These are phyloP conservation scores for Tetranychus cinnabarinus DNA, from an alignment of 1,140 invertebrate genomes.

Conservation along the genomic window DNA sequence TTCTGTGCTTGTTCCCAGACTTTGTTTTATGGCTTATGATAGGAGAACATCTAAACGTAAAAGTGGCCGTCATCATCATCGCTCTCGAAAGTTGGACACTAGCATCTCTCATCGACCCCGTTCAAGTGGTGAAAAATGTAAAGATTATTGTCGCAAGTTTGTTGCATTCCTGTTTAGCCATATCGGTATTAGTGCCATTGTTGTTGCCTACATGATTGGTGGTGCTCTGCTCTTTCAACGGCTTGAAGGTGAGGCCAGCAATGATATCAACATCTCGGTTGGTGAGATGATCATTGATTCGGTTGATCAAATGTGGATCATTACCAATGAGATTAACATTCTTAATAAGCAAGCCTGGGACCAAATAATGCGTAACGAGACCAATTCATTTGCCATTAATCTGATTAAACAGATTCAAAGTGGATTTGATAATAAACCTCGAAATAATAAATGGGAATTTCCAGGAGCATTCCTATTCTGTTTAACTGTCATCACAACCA, in stretches of 20 bases:
- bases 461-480: slow-evolving; percentile 81
- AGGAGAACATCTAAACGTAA: too few relatives aligned
- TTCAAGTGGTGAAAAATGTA: slow-evolving; percentile 9
- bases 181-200: slow-evolving; percentile 76
- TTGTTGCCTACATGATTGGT: slow-evolving; percentile 83
- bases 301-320: background rate
- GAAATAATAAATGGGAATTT: slow-evolving; percentile 55
- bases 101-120: background rate
- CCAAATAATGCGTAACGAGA: background rate
- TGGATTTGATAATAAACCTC: background rate
- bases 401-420: background rate
- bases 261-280: background rate
- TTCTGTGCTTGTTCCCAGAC: too few relatives aligned
- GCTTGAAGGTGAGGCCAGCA: slow-evolving; percentile 16
- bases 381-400: background rate
- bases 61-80: too few relatives aligned
- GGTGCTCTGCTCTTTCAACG: slow-evolving; percentile 75
- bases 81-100: too few relatives aligned
- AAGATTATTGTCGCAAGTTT: slow-evolving; percentile 13
- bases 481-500: slow-evolving; percentile 89
- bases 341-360: background rate
- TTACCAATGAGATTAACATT: background rate
- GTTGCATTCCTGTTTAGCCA: slow-evolving; percentile 38
- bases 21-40: too few relatives aligned
- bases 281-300: background rate